These are phyloP conservation scores for Philypnodon macrostomus DNA, from an alignment of 2,797 vertebrate species.

Conservation along the genomic window DNA sequence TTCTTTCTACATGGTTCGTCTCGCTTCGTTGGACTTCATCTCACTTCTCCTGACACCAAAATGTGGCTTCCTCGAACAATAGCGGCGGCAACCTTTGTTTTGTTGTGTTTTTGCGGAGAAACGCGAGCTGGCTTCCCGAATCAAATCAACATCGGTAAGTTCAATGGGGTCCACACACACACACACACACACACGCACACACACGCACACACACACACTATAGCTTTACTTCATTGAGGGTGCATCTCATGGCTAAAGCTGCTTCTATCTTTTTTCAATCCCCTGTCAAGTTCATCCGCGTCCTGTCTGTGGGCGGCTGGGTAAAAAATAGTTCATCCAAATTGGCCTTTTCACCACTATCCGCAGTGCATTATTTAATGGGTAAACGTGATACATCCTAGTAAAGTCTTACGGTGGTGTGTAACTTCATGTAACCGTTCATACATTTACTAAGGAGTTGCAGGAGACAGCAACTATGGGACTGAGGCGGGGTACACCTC, in stretches of 20 bases:
- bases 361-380: conserved; percentile 27
- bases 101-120: conserved; percentile 79
- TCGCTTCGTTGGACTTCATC: conserved; percentile 77
- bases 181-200: too few species aligned
- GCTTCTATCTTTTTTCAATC: conserved; percentile 38
- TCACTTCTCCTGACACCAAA: conserved; percentile 80
- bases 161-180: conserved; percentile 13
- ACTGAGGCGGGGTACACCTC: too few species aligned
- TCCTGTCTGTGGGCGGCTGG: conserved; percentile 34
- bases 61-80: conserved; percentile 84
- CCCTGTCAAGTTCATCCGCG: conserved; percentile 49
- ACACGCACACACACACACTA: too few species aligned
- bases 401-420: too few species aligned
- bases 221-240: not conserved
- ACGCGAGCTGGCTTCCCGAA: conserved; percentile 91
- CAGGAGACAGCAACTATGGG: too few species aligned
- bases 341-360: conserved; percentile 26
- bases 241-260: conserved; percentile 16
- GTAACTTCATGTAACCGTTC: too few species aligned
- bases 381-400: too few species aligned
- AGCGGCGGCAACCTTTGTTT: conserved; percentile 74
- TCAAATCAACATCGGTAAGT: conserved; percentile 98
- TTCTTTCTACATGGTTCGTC: conserved; percentile 79
- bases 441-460: too few species aligned
- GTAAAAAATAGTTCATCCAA: conserved; percentile 42